Evolutionary conservation across 2,888 invertebrate genomes (phyloP), one percentile per base, ranked within the genome.

Genomic region (Ormyrus pomaceus): DNA sequence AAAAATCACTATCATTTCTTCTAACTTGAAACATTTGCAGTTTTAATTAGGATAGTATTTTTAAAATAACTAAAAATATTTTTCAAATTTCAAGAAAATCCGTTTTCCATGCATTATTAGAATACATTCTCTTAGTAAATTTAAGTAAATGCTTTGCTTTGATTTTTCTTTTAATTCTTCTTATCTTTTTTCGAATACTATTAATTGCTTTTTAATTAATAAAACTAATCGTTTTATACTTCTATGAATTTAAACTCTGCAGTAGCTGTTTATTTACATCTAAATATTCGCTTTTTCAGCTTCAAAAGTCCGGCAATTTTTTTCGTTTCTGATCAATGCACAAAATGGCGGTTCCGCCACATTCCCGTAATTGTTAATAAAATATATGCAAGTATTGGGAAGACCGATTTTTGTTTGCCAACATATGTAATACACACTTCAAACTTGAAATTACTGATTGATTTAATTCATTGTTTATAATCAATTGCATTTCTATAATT

Each of bases 321-420:
- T 79, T 77, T 69, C 45, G n/a, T 68, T 48, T 69, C 34, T 82
- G 50, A 58, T 72, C 50, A 77, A 74, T 68, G 9, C 70, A 10
- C 55, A 77, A 69, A 64, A 11, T 64, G 58, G 10, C 56, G 55
- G 69, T 55, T 10, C 71, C 11, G 13, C 77, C 48, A 61, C 73
- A 68, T 76, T 70, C 51, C 64, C 76, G 8, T 79, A 71, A 74
- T 34, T 34, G 34, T 34, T 34, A 34, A 34, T 4, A 70, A 56
- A 53, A 69, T 62, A 73, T 64, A 13, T 34, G 82, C 82, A 82
- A 82, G 82, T 82, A 82, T 72, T 72, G 50, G 66, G 64, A 5
- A 55, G 34, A 59, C 51, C 61, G 55, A 65, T 61, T 76, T 59
- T 61, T 58, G 11, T 59, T 34, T 73, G 51, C 45, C 50, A 61